phyloP scores from a whole-genome alignment of 2,888 invertebrate genomes.

The Stegana nigrithorax region DNA sequence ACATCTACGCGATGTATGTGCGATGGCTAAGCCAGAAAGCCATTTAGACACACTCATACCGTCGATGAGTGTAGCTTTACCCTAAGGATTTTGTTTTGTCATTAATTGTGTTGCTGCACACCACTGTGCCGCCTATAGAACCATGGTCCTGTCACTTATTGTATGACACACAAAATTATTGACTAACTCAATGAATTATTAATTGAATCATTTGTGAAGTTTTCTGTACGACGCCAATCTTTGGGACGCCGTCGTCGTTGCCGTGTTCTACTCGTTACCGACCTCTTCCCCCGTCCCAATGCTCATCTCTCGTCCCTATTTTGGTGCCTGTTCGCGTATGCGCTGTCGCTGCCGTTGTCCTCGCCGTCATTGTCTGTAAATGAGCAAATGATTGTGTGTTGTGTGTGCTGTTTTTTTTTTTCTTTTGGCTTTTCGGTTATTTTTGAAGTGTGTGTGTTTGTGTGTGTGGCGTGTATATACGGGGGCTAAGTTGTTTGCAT shows the following conservation, averaged over 20 bases:
- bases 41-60: too few relatives aligned
- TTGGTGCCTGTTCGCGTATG: neutral
- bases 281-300: neutral
- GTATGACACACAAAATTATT: neutral
- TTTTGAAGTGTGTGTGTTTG: neutral
- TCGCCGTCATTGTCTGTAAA: too few relatives aligned
- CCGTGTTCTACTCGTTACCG: neutral
- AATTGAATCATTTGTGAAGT: neutral
- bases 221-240: neutral
- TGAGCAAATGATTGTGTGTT: neutral
- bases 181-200: neutral
- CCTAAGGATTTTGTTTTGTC: too few relatives aligned
- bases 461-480: neutral
- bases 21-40: too few relatives aligned
- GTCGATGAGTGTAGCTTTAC: too few relatives aligned
- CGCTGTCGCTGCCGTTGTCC: too few relatives aligned
- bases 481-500: neutral
- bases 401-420: too few relatives aligned
- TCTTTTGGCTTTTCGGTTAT: too few relatives aligned
- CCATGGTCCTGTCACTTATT: too few relatives aligned
- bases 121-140: too few relatives aligned
- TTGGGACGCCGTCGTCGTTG: neutral
- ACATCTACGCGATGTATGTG: too few relatives aligned
- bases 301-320: neutral
- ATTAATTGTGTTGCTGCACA: too few relatives aligned